Evolutionary conservation across 1,140 invertebrate species (phyloP).

Genomic region (Latrodectus geometricus): DNA sequence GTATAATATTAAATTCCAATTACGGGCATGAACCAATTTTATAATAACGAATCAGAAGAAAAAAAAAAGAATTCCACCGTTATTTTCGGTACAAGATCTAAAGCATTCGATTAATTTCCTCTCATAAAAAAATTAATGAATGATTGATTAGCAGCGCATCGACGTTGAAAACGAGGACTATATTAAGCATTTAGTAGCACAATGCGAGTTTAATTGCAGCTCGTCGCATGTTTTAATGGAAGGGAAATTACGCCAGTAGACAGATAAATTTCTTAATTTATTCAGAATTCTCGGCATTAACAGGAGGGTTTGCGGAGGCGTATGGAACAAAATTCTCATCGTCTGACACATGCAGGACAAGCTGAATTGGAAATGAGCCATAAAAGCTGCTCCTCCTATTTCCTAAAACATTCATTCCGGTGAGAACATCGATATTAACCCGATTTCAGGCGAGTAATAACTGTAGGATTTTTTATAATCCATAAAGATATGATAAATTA

Average conservation of each 20-base stretch:
- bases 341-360: conserved; percentile 1
- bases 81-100: no score
- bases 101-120: no score
- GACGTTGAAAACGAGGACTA: no score
- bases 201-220: neutral
- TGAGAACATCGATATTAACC: conserved; percentile 22
- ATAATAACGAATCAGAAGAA: no score
- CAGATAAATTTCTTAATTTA: neutral
- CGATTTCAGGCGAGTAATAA: conserved; percentile 4
- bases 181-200: neutral
- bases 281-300: neutral
- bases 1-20: no score
- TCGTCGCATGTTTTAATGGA: neutral
- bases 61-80: no score
- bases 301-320: neutral
- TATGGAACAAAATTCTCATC: neutral
- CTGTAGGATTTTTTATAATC: no score
- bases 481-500: no score
- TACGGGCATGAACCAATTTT: no score
- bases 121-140: no score
- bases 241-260: neutral
- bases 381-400: conserved; percentile 6
- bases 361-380: conserved; percentile 55
- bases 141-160: no score
- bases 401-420: neutral